A percentile compares a stretch with the other conserved stretches of the same genome.
Evolutionary conservation across 2,113 vertebrate genomes (phyloP).

Genomic region (Limnothrissa miodon): DNA sequence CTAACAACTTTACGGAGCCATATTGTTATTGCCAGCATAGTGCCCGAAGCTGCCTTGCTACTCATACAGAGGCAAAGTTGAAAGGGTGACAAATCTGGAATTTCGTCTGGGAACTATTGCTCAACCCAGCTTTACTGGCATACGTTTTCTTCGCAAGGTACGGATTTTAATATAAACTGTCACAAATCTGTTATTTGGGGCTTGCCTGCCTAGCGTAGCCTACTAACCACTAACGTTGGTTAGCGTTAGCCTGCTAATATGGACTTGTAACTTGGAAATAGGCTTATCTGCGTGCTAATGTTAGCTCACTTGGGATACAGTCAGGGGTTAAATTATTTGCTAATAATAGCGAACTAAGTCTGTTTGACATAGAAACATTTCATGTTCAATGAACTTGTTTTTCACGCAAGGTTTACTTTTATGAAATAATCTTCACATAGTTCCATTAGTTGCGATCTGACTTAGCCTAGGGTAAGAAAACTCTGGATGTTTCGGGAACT

Average conservation of each 20-base stretch:
- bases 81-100: conserved; percentile 22
- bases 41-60: conserved; percentile 4
- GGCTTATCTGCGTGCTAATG: no score
- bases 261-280: conserved; percentile 17
- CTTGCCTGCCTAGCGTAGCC: background rate
- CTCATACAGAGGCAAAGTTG: conserved; percentile 24
- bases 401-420: background rate
- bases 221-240: background rate
- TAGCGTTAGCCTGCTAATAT: conserved; percentile 10
- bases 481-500: background rate
- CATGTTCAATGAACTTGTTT: background rate
- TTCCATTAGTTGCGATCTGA: background rate
- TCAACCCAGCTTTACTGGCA: conserved; percentile 4
- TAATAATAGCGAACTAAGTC: background rate
- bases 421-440: background rate
- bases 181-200: background rate
- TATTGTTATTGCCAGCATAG: conserved; percentile 53
- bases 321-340: background rate
- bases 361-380: background rate
- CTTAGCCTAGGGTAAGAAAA: background rate
- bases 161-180: background rate
- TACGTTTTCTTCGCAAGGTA: background rate
- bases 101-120: conserved; percentile 5
- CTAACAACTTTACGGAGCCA: conserved; percentile 50
- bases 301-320: no score